Percentiles rank a stretch among this genome's conserved stretches.
Conservation (phyloP, 1,140 invertebrate genomes). For the Medauroidea extradentata region DNA sequence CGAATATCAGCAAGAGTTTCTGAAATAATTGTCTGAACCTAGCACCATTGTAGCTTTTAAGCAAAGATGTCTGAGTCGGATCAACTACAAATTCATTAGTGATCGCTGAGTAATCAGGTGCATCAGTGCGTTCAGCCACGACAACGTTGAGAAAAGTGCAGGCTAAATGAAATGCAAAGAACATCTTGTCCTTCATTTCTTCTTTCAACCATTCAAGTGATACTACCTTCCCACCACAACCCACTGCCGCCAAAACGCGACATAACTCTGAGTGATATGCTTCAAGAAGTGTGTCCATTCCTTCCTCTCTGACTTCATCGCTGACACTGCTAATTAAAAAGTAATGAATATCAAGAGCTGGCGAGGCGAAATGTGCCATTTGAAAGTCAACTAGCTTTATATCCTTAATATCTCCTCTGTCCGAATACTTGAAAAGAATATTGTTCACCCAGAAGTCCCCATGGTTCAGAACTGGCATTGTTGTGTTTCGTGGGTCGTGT, state of each 20-base stretch:
- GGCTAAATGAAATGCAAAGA: not conserved
- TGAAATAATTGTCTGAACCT: not conserved
- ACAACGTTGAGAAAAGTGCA: not conserved
- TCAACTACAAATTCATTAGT: no score
- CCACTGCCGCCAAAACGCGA: slow-evolving; percentile 36
- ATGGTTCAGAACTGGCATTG: not conserved
- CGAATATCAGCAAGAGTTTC: not conserved
- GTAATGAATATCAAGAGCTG: slow-evolving; percentile 52
- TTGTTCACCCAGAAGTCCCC: not conserved
- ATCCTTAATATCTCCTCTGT: not conserved
- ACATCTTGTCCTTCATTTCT: slow-evolving; percentile 25
- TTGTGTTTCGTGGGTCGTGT: no score
- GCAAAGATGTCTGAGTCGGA: no score
- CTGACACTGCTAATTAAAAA: slow-evolving; percentile 50
- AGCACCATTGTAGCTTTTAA: not conserved
- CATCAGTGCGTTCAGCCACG: not conserved
- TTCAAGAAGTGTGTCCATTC: slow-evolving; percentile 37
- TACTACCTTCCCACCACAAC: slow-evolving; percentile 40
- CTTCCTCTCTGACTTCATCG: slow-evolving; percentile 35
- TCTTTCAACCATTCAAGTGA: slow-evolving; percentile 39
- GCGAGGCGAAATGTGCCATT: slow-evolving; percentile 48
- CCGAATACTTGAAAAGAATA: not conserved
- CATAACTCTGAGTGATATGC: slow-evolving; percentile 40
- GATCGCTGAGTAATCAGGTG: no score
- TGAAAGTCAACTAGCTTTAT: slow-evolving; percentile 52